phyloP scores from a whole-genome alignment of 2,797 vertebrate species.

The Zalophus californianus region DNA sequence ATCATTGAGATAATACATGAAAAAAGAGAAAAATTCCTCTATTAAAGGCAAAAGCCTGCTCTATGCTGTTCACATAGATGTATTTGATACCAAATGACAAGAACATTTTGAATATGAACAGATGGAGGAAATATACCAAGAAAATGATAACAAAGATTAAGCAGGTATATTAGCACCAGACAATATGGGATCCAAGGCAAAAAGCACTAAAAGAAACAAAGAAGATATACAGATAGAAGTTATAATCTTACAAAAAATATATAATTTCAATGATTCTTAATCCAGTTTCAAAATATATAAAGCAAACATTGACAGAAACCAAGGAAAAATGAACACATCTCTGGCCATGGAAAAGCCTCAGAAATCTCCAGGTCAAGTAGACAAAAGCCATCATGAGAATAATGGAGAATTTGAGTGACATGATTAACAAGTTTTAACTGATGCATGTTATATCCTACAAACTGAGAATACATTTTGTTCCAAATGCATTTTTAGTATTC shows the following conservation, averaged over 20 bases:
- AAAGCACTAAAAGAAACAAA: conserved; percentile 29
- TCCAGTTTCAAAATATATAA: background rate
- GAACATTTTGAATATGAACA: conserved; percentile 23
- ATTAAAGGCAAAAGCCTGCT: background rate
- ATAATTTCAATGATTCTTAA: background rate
- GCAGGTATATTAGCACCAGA: background rate
- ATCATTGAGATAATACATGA: background rate
- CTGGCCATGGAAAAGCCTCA: background rate
- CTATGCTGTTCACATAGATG: conserved; percentile 2
- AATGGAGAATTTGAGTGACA: background rate
- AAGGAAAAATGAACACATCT: background rate
- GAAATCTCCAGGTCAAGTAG: background rate
- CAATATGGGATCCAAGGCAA: background rate
- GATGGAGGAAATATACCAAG: background rate
- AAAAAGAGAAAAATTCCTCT: background rate
- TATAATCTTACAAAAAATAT: background rate
- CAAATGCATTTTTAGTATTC: background rate
- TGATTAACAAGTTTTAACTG: background rate
- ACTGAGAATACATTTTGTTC: background rate
- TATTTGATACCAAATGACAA: background rate
- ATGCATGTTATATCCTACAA: background rate
- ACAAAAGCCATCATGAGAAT: background rate
- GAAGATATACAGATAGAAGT: background rate
- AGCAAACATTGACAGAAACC: background rate
- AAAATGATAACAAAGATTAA: background rate